Percentiles rank a stretch among this genome's conserved stretches.
These are phyloP conservation scores for Blennius ocellaris DNA, from an alignment of 2,113 vertebrate species.

Conservation along the genomic window DNA sequence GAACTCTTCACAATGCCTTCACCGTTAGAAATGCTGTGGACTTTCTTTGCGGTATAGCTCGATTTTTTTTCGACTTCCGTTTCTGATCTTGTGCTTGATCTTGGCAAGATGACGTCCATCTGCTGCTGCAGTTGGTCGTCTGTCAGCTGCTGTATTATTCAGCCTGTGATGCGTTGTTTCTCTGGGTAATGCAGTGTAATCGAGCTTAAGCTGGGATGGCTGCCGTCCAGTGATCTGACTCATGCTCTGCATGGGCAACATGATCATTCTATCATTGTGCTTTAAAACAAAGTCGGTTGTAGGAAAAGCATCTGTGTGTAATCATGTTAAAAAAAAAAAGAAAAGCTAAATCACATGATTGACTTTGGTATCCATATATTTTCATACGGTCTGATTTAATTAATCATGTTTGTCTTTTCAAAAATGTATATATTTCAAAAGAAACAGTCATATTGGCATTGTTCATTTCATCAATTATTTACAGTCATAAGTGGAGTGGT, in stretches of 20 bases:
- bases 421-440: background rate
- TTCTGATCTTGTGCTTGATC: constrained; percentile 4
- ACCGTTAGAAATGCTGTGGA: constrained; percentile 24
- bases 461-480: background rate
- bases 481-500: background rate
- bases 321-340: background rate
- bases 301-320: background rate
- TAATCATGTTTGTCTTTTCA: too few relatives aligned
- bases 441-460: background rate
- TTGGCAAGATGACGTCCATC: too few relatives aligned
- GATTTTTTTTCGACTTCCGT: background rate
- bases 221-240: constrained; percentile 35
- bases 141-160: too few relatives aligned
- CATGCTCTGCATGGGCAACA: constrained; percentile 18
- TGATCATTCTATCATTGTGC: constrained; percentile 11
- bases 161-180: too few relatives aligned
- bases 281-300: constrained; percentile 15
- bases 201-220: constrained; percentile 13
- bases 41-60: background rate
- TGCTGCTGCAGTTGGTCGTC: background rate
- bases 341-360: background rate
- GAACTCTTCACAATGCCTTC: constrained; percentile 26
- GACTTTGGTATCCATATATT: too few relatives aligned
- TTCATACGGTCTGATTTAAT: too few relatives aligned
- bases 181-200: constrained; percentile 9